phyloP scores from a whole-genome alignment of 2,888 invertebrate genomes.

The Esperia sulphurella region DNA sequence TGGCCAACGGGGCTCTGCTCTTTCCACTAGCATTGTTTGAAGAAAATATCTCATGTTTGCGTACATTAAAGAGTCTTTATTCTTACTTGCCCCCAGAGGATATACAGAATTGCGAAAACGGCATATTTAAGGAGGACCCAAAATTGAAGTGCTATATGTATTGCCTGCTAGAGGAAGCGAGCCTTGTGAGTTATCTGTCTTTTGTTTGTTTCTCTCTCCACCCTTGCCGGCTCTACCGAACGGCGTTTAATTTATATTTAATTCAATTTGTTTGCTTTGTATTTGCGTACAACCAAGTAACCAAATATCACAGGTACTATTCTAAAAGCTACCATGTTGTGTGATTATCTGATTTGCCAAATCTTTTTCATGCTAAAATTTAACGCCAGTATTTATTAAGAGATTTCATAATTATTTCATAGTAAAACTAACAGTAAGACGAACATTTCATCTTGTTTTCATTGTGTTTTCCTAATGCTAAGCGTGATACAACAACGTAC shows the following conservation, averaged over 20 bases:
- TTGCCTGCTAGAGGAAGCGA: conserved; percentile 73
- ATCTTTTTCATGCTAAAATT: too few relatives aligned
- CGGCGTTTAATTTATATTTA: conserved; percentile 51
- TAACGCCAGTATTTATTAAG: too few relatives aligned
- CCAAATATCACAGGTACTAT: too few relatives aligned
- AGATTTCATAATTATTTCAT: too few relatives aligned
- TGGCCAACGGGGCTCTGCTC: too few relatives aligned
- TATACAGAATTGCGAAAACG: conserved; percentile 75
- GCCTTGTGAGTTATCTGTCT: conserved; percentile 64
- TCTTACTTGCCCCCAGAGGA: conserved; percentile 72
- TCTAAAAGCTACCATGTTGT: too few relatives aligned
- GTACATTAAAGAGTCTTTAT: conserved; percentile 67
- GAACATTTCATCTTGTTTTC: too few relatives aligned
- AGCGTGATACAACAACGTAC: too few relatives aligned
- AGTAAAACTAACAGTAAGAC: too few relatives aligned
- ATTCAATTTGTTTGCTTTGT: conserved; percentile 37
- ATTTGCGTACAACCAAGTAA: conserved; percentile 23
- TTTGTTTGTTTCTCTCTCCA: conserved; percentile 54
- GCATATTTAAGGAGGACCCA: conserved; percentile 76
- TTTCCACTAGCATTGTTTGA: conserved; percentile 33
- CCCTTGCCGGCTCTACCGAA: conserved; percentile 25
- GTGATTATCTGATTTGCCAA: too few relatives aligned
- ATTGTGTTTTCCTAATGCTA: too few relatives aligned
- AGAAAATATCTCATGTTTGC: conserved; percentile 50
- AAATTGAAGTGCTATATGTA: conserved; percentile 79